Evolutionary conservation across 1,140 invertebrate species (phyloP).

Genomic region (Caenorhabditis remanei): DNA sequence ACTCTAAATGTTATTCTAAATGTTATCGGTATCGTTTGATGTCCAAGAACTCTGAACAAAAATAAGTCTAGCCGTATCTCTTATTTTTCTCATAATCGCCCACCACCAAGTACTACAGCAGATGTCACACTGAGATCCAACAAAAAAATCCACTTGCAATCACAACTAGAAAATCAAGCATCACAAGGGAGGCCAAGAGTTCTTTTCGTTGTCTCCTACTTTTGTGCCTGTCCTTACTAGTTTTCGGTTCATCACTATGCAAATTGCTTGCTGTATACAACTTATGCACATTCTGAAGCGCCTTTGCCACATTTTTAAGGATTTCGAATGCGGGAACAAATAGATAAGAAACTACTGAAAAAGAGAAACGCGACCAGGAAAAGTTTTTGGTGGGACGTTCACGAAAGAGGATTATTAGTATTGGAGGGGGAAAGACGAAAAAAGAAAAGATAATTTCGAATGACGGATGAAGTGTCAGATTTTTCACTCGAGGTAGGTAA

Average conservation of each 20-base stretch:
- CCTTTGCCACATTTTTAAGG: neutral
- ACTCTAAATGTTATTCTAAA: neutral
- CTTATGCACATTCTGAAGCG: constrained; percentile 20
- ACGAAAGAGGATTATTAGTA: neutral
- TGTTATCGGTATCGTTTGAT: constrained; percentile 20
- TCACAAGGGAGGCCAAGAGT: neutral
- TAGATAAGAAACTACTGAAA: constrained; percentile 17
- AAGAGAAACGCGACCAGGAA: neutral
- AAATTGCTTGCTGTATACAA: constrained; percentile 46
- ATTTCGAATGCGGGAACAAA: constrained; percentile 42
- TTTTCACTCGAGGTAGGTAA: neutral
- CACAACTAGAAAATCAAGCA: constrained; percentile 3
- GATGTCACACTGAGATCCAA: constrained; percentile 14
- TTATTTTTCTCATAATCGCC: constrained; percentile 25
- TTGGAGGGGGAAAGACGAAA: neutral
- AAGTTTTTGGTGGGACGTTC: neutral
- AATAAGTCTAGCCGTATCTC: constrained; percentile 24
- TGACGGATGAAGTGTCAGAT: constrained; percentile 12
- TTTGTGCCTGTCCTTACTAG: constrained; percentile 22
- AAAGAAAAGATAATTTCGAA: constrained; percentile 20
- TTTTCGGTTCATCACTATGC: constrained; percentile 43
- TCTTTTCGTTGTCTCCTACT: neutral
- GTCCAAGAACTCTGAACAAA: neutral
- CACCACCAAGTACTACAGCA: constrained; percentile 47
- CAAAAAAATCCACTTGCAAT: neutral